Evolutionary conservation across 2,113 vertebrate species (phyloP).

Genomic region (Odontesthes bonariensis): DNA sequence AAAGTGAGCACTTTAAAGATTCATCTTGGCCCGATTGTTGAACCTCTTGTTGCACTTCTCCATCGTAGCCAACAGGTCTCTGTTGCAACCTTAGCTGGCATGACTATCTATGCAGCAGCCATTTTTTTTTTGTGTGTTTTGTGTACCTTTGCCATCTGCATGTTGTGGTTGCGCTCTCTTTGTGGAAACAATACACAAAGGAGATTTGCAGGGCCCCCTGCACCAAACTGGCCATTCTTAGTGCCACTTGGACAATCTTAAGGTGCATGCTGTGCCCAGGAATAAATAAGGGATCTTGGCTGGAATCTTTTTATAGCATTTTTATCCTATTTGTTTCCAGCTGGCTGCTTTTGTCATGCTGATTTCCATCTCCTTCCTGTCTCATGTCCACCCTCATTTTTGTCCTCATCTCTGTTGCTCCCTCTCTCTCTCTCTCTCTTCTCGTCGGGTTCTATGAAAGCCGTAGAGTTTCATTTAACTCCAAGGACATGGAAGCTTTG

Average conservation of each 20-base stretch:
- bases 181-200: constrained; percentile 37
- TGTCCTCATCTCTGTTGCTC: constrained; percentile 7
- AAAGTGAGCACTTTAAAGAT: constrained; percentile 59
- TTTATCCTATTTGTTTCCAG: constrained; percentile 61
- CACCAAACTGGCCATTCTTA: constrained; percentile 25
- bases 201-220: constrained; percentile 36
- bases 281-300: background rate
- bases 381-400: background rate
- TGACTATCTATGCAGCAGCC: constrained; percentile 34
- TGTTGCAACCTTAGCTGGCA: constrained; percentile 28
- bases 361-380: constrained; percentile 51
- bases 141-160: constrained; percentile 31
- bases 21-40: constrained; percentile 32
- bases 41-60: constrained; percentile 27
- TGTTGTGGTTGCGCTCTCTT: constrained; percentile 40
- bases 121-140: constrained; percentile 27
- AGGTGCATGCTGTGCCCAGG: constrained; percentile 44
- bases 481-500: constrained; percentile 66
- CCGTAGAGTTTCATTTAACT: constrained; percentile 57
- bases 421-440: constrained; percentile 13
- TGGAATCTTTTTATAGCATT: constrained; percentile 55
- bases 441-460: constrained; percentile 45
- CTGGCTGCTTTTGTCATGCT: constrained; percentile 61
- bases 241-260: constrained; percentile 29
- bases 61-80: constrained; percentile 46